A percentile compares a stretch with the other conserved stretches of the same genome.
Conservation (phyloP, 2,113 vertebrate species). For the Vidua chalybeata region DNA sequence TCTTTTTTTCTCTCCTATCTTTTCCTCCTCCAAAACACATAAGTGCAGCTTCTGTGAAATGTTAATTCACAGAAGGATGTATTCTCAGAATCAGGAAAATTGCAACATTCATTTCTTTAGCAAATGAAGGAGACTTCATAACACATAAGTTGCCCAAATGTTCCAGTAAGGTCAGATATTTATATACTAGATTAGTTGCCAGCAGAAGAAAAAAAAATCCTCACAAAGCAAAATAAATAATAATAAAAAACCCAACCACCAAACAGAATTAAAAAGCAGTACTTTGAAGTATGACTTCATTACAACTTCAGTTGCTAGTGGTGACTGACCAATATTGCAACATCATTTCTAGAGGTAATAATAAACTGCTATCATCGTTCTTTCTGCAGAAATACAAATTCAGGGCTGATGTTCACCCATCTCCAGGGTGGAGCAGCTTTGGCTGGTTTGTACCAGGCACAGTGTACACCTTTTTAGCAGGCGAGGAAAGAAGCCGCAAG, state of each 20-base stretch:
- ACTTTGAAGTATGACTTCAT: background rate
- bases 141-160: background rate
- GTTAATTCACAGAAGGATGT: constrained; percentile 44
- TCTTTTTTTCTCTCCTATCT: background rate
- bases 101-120: constrained; percentile 30
- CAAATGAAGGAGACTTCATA: background rate
- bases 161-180: constrained; percentile 54
- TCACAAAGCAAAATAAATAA: background rate
- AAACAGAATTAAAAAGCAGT: background rate
- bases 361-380: background rate
- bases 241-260: background rate
- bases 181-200: background rate
- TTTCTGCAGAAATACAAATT: background rate
- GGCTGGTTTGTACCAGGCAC: background rate
- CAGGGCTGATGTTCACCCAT: background rate
- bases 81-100: constrained; percentile 42
- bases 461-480: accelerated
- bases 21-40: constrained; percentile 20
- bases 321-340: constrained; percentile 46
- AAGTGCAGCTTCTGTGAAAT: constrained; percentile 56
- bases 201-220: background rate
- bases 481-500: background rate
- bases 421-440: background rate
- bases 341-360: constrained; percentile 1
- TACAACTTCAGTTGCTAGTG: constrained; percentile 17